Conservation (phyloP, 2,113 vertebrate genomes). For the Morone saxatilis region DNA sequence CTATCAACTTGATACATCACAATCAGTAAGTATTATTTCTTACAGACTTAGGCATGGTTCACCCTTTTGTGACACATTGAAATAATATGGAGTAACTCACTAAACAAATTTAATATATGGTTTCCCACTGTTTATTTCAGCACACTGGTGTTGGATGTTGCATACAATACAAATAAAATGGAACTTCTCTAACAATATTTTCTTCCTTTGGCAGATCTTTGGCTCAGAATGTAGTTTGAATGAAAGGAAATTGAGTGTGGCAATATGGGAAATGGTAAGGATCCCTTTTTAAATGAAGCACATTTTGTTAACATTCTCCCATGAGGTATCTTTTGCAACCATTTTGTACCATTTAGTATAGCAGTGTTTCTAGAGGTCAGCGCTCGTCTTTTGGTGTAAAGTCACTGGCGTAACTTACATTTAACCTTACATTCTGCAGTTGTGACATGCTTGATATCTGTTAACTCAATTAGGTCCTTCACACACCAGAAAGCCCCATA, state of each 20-base stretch:
- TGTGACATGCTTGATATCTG: constrained; percentile 24
- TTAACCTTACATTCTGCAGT: not conserved
- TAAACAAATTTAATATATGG: too few relatives aligned
- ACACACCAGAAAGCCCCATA: constrained; percentile 34
- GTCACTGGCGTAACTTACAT: not conserved
- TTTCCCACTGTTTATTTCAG: too few relatives aligned
- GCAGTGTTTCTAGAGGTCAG: not conserved
- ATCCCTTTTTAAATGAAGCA: not conserved
- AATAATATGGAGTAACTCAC: too few relatives aligned
- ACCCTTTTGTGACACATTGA: too few relatives aligned
- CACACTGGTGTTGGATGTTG: not conserved
- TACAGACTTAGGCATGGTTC: too few relatives aligned
- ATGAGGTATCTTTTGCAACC: not conserved
- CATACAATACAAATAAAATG: not conserved
- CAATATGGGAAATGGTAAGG: not conserved
- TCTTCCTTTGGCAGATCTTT: not conserved
- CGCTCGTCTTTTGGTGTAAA: not conserved
- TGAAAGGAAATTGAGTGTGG: not conserved
- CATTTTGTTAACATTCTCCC: not conserved
- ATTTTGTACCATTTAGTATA: not conserved
- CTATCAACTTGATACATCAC: too few relatives aligned
- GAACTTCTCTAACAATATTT: not conserved
- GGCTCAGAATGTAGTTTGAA: not conserved
- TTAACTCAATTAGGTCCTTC: constrained; percentile 66
- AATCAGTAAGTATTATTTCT: too few relatives aligned